Evolutionary conservation across 1,140 invertebrate genomes (phyloP), one percentile per base, ranked within the genome.

Genomic region (Asobara japonica): DNA sequence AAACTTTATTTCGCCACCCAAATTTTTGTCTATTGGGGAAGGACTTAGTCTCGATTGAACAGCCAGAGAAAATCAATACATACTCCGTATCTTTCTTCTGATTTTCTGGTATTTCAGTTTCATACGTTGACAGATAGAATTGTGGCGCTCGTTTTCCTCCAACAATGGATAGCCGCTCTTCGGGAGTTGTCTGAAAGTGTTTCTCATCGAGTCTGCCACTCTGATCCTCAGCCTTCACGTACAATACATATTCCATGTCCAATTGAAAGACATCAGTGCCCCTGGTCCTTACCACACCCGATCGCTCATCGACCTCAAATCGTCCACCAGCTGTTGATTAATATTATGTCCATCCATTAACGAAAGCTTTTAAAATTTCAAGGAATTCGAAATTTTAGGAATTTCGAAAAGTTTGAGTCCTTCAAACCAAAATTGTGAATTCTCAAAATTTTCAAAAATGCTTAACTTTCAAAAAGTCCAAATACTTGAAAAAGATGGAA

Each of bases 31-130:
- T 6, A 11, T 11, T 6, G 31, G 11, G 31, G n/a, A 16, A 7
- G 18, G n/a, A 5, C 6, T 1, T 5, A 45, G 3, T 18, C 1
- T 13, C 11, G 13, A 1, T 0, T 16, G 3, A 29, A 60, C 27
- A 0, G 11, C 25, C n/a, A 29, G 0, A 48, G 18, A 65, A 0
- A 0, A 31, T 72, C 0, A 22, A n/a, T n/a, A 83, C 86, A 83
- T 90, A 97, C 96, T 97, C 96, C 22, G 96, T 96, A 85, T 98
- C 96, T 86, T 98, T 98, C 84, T 95, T 96, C 86, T 97, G 95
- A 85, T 97, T 97, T 87, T 98, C 96, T 0, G 96, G 96, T 79
- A 97, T 97, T 86, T 97, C 96, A 0, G 96, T 95, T 81, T 97
- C 95, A 82, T 97, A 97, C 77, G 93, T 94, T 3, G 93, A 93